phyloP scores from a whole-genome alignment of 2,888 invertebrate genomes.

The Notodromas monacha region DNA sequence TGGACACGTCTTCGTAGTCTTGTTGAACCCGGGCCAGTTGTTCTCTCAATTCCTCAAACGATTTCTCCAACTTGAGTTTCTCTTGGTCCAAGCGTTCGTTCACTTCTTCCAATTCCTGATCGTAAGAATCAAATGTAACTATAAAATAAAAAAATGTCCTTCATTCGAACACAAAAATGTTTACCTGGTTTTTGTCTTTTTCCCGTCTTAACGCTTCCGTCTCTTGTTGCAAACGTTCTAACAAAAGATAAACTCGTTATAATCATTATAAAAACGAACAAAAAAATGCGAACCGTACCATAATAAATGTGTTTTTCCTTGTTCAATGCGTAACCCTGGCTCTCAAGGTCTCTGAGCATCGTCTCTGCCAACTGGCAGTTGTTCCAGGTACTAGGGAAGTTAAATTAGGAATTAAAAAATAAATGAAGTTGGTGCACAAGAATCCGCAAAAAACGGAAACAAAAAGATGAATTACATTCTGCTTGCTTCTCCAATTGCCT shows the following conservation, averaged over 20 bases:
- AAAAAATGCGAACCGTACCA: neutral
- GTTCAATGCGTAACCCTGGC: neutral
- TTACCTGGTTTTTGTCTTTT: neutral
- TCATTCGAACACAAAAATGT: no score
- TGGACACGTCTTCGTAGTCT: constrained; percentile 1
- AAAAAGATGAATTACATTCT: no score
- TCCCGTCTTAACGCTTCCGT: neutral
- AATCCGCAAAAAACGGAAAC: no score
- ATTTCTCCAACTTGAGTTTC: neutral
- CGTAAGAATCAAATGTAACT: no score
- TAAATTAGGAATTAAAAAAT: neutral
- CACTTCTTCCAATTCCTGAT: no score
- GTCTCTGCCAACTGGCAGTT: neutral
- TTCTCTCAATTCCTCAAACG: neutral
- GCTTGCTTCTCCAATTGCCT: neutral
- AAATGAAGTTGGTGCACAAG: neutral
- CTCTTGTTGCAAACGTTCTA: neutral
- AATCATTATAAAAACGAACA: no score
- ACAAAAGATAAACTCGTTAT: no score
- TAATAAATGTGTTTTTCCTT: neutral
- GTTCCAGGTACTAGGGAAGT: neutral
- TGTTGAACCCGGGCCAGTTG: neutral
- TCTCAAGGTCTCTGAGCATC: neutral
- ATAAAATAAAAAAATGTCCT: no score
- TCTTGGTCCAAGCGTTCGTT: no score